These are phyloP conservation scores for Scartelaos histophorus DNA, from an alignment of 2,113 vertebrate genomes.

Conservation along the genomic window DNA sequence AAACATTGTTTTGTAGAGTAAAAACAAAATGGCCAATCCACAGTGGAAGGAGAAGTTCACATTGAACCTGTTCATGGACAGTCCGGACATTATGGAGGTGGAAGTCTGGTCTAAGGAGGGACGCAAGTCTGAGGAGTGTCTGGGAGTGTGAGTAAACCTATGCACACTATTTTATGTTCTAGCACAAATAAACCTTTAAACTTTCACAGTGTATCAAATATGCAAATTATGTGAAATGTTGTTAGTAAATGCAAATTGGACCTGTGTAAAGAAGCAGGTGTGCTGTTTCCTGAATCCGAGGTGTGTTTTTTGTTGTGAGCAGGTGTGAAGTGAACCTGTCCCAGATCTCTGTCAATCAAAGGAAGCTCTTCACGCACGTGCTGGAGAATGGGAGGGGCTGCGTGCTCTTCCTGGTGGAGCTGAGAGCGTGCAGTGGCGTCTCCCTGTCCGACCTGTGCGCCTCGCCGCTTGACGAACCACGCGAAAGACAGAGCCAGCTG, in stretches of 20 bases:
- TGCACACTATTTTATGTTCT: background rate
- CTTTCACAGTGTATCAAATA: background rate
- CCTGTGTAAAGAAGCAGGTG: constrained; percentile 1
- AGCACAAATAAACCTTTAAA: background rate
- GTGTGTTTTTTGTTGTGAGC: constrained; percentile 27
- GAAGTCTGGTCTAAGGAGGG: constrained; percentile 89
- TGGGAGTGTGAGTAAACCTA: constrained; percentile 84
- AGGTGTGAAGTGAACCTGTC: constrained; percentile 85
- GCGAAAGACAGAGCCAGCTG: constrained; percentile 76
- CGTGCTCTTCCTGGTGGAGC: constrained; percentile 80
- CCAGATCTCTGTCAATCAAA: constrained; percentile 71
- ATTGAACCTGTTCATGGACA: constrained; percentile 89
- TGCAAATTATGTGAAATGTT: constrained; percentile 3
- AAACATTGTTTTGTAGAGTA: constrained; percentile 76
- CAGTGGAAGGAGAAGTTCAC: constrained; percentile 97
- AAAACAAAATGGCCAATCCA: constrained; percentile 86
- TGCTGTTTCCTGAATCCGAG: background rate
- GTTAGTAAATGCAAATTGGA: constrained; percentile 2
- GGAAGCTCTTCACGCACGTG: constrained; percentile 76
- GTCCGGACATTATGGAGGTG: constrained; percentile 85
- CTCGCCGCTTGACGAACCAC: constrained; percentile 85
- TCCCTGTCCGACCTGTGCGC: constrained; percentile 87
- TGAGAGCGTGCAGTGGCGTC: constrained; percentile 80
- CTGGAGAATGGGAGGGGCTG: constrained; percentile 62
- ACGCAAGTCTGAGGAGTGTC: constrained; percentile 82